These are phyloP conservation scores for Tetramorium bicarinatum DNA, from an alignment of 2,888 invertebrate species.

Conservation along the genomic window DNA sequence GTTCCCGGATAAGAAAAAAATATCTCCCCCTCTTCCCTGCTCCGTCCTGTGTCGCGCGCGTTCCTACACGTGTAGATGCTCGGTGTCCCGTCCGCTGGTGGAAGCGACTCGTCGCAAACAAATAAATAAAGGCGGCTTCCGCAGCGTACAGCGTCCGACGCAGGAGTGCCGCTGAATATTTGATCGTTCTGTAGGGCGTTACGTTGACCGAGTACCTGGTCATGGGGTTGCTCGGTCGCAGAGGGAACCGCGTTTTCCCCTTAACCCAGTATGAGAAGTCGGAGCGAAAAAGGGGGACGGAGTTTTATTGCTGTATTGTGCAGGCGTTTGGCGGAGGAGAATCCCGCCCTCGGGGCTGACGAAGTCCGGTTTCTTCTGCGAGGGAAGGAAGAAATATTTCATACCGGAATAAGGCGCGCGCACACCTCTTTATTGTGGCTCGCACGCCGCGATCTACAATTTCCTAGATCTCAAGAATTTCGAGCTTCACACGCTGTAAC, in stretches of 20 bases:
- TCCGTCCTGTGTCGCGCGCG: conserved; percentile 34
- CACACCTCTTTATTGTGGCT: conserved; percentile 14
- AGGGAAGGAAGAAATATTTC: conserved; percentile 49
- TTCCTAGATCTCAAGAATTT: conserved; percentile 19
- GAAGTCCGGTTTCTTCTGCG: conserved; percentile 22
- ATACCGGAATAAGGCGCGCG: neutral
- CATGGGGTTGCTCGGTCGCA: conserved; percentile 59
- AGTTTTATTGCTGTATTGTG: conserved; percentile 64
- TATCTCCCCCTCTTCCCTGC: conserved; percentile 45
- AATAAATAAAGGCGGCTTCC: conserved; percentile 78
- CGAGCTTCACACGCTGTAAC: neutral
- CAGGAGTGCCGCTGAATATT: conserved; percentile 75
- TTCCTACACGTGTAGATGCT: conserved; percentile 39
- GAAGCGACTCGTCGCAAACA: conserved; percentile 74
- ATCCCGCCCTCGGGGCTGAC: conserved; percentile 21
- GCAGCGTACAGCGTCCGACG: conserved; percentile 25
- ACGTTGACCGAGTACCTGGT: conserved; percentile 73
- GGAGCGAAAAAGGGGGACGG: conserved; percentile 16
- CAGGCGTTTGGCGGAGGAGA: conserved; percentile 19
- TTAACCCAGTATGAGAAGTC: conserved; percentile 62
- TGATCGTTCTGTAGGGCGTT: conserved; percentile 71
- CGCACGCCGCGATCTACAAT: conserved; percentile 19
- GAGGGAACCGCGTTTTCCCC: conserved; percentile 35
- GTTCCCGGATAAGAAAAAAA: conserved; percentile 75
- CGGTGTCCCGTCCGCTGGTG: conserved; percentile 29